phyloP scores from a whole-genome alignment of 2,797 vertebrate genomes.

The Tachyglossus aculeatus region DNA sequence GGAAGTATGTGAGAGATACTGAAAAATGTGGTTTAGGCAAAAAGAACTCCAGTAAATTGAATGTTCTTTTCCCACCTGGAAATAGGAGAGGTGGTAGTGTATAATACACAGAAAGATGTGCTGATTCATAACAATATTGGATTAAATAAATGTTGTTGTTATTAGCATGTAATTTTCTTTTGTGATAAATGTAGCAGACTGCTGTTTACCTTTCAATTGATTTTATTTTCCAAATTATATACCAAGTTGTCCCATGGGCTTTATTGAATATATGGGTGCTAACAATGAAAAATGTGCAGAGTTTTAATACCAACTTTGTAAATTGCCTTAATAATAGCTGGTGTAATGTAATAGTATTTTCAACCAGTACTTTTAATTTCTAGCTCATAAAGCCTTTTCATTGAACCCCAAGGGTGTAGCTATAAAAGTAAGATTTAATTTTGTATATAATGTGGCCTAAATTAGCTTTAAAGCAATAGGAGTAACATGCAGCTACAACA shows the following conservation, averaged over 20 bases:
- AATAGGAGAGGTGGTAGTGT: conserved; percentile 12
- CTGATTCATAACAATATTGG: conserved; percentile 58
- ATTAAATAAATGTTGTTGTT: conserved; percentile 65
- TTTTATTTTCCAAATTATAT: conserved; percentile 76
- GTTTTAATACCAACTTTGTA: conserved; percentile 83
- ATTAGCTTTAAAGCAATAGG: conserved; percentile 83
- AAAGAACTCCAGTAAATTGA: background rate
- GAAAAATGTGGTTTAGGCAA: conserved; percentile 17
- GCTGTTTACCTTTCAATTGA: conserved; percentile 74
- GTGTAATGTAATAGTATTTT: conserved; percentile 83
- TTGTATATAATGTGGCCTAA: conserved; percentile 84
- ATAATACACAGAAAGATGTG: conserved; percentile 5
- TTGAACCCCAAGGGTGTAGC: conserved; percentile 85
- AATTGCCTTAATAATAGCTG: conserved; percentile 84
- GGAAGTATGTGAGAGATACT: conserved; percentile 9
- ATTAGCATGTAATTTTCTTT: conserved; percentile 63
- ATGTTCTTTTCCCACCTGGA: conserved; percentile 1
- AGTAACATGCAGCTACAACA: conserved; percentile 75
- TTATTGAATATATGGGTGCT: conserved; percentile 74
- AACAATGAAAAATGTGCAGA: conserved; percentile 80
- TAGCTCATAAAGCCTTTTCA: conserved; percentile 84
- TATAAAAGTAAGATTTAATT: conserved; percentile 87
- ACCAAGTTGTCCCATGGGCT: conserved; percentile 72
- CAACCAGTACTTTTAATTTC: conserved; percentile 86
- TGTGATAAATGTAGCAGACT: conserved; percentile 63